These are phyloP conservation scores for Stegodyphus dumicola DNA, from an alignment of 1,140 invertebrate genomes.

Conservation along the genomic window DNA sequence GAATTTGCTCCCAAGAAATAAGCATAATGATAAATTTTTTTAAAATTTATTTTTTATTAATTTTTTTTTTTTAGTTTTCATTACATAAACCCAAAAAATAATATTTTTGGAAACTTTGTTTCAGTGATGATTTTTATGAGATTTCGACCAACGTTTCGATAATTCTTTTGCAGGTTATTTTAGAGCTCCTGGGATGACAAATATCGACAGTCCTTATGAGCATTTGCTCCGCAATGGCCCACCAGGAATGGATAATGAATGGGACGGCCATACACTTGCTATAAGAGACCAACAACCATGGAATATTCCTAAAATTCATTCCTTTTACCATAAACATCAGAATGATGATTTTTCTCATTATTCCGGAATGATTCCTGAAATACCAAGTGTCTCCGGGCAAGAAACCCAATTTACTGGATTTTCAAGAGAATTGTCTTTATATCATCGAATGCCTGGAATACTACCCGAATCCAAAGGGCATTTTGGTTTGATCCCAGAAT, in stretches of 20 bases:
- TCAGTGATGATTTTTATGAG: too few relatives aligned
- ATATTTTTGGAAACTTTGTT: too few relatives aligned
- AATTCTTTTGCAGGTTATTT: conserved; percentile 37
- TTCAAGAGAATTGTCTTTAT: too few relatives aligned
- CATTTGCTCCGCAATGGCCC: conserved; percentile 37
- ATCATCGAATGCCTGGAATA: too few relatives aligned
- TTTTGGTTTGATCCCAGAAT: too few relatives aligned
- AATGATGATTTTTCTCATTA: neutral
- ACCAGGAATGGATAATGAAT: neutral
- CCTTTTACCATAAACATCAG: conserved; percentile 46
- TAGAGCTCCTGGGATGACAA: conserved; percentile 45
- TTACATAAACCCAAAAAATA: too few relatives aligned
- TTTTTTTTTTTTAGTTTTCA: too few relatives aligned
- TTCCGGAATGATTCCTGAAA: too few relatives aligned
- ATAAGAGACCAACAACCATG: conserved; percentile 10
- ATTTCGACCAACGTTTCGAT: neutral
- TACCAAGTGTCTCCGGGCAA: too few relatives aligned
- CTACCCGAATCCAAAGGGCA: too few relatives aligned
- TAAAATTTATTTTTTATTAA: too few relatives aligned
- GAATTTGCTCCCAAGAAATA: neutral
- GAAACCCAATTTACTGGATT: too few relatives aligned
- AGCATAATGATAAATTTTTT: neutral
- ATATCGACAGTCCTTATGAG: conserved; percentile 20
- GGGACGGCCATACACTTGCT: neutral
- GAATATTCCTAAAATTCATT: conserved; percentile 33